Evolutionary conservation across 2,113 vertebrate genomes (phyloP).

Genomic region (Natator depressus): DNA sequence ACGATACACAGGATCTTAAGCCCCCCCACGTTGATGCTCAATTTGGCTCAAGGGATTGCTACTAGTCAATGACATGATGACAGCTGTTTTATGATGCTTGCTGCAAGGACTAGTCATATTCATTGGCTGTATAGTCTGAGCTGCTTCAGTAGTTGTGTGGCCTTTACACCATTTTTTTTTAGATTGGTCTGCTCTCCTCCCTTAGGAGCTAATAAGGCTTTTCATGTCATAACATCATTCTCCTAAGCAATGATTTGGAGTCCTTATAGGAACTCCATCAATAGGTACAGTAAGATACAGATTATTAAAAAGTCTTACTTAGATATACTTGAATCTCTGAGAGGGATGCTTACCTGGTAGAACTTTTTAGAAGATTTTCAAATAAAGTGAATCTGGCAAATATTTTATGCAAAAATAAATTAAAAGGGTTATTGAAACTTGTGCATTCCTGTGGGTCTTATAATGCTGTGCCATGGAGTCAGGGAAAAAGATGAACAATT

Average conservation of each 20-base stretch:
- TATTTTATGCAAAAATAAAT: rapidly evolving
- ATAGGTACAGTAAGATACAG: neutral
- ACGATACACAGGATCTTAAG: neutral
- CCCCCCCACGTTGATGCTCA: neutral
- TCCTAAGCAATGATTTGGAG: neutral
- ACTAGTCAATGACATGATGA: neutral
- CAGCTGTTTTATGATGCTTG: neutral
- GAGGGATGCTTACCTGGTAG: neutral
- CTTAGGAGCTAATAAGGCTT: neutral
- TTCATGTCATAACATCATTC: neutral
- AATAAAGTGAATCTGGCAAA: neutral
- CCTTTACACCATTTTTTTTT: neutral
- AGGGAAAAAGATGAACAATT: neutral
- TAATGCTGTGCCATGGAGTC: neutral
- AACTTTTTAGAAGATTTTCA: neutral
- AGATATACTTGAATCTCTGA: neutral
- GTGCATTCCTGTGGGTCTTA: neutral
- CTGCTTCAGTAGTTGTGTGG: neutral
- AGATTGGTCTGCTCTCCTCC: neutral
- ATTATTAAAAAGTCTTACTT: neutral
- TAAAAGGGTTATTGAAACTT: neutral
- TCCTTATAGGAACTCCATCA: neutral
- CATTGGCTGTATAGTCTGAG: neutral
- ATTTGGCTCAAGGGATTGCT: neutral
- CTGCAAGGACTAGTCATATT: neutral